Base-by-base conservation (phyloP, 2,888 invertebrate species). In the Tuberolachnus salignus region DNA sequence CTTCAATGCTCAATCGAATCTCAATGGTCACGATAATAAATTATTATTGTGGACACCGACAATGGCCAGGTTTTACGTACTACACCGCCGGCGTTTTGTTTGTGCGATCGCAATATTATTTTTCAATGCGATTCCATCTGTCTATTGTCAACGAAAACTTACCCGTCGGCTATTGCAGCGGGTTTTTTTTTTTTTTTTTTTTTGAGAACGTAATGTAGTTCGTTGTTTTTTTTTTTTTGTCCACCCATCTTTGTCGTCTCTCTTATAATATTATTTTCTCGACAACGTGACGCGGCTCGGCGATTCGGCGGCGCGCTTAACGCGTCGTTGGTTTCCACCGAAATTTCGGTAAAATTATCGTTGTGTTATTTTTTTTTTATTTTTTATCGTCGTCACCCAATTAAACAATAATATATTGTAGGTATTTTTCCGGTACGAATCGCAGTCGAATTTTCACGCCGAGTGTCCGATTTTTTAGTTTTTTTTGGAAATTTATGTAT, bases 21-120 rank as follows among this genome's bases (percentile, higher is more conserved):
- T 21, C 64, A 53, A 74, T 8, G 73, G 53, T 74, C 73, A 74
- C 21, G 53, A 53, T 42, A n/a, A 44, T 64, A 74, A 74, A 74
- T 63, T 61, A 64, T 64, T 34, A 34, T n/a, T n/a, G n/a, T 9
- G 19, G 42, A 21, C 42, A 14, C 51, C 49, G 42, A 63, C 73
- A 63, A 73, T 63, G 19, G 66, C 23, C 2, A 1, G 14, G 8
- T 44, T 42, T n/a, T 53, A 34, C n/a, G 19, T 26, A 21, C 16
- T 11, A 26, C 23, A 10, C 63, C 53, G 42, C 70, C n/a, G 73
- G 53, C 63, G 73, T 44, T 51, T 42, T 51, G 53, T 70, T 57
- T 44, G 57, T 64, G 57, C 13, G n/a, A 23, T 57, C 23, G 44
- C 6, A 44, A 34, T 34, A 34, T 34, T 34, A 34, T 34, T 34